phyloP scores from a whole-genome alignment of 2,797 vertebrate genomes.

The Myripristis murdjan region DNA sequence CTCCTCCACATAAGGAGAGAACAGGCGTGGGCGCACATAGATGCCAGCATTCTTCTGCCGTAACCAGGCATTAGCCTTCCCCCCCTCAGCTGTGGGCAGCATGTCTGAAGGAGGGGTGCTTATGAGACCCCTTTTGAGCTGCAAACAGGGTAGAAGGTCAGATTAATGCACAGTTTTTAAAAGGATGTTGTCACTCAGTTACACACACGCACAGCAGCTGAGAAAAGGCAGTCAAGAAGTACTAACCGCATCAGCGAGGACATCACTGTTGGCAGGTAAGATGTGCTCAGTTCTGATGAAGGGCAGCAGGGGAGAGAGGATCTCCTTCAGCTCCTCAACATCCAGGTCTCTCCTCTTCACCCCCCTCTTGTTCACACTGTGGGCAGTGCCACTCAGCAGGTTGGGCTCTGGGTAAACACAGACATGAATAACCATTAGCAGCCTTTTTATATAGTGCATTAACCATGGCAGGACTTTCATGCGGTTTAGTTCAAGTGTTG shows the following conservation, averaged over 20 bases:
- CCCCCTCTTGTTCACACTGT: constrained; percentile 98
- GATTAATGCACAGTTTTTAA: constrained; percentile 48
- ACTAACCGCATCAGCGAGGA: constrained; percentile 81
- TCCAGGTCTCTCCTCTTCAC: constrained; percentile 98
- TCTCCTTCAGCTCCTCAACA: constrained; percentile 96
- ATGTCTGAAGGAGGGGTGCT: constrained; percentile 99
- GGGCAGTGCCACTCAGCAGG: constrained; percentile 96
- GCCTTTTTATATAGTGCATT: constrained; percentile 33
- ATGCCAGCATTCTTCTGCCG: constrained; percentile 97
- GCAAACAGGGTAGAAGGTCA: constrained; percentile 55
- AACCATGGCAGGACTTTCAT: constrained; percentile 29
- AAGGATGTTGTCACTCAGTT: constrained; percentile 36
- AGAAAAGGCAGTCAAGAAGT: constrained; percentile 12
- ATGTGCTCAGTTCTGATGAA: constrained; percentile 97
- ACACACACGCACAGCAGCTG: background rate
- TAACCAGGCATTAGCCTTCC: constrained; percentile 97
- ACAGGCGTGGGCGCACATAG: constrained; percentile 96
- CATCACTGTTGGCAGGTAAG: constrained; percentile 93
- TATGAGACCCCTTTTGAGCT: constrained; percentile 98
- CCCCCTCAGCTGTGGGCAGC: constrained; percentile 95
- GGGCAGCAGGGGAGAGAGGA: constrained; percentile 93
- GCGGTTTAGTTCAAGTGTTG: constrained; percentile 14
- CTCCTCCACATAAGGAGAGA: constrained; percentile 98
- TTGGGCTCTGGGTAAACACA: constrained; percentile 91
- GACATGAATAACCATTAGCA: constrained; percentile 42